Evolutionary conservation across 2,113 vertebrate species (phyloP), one percentile per base, ranked within the genome.

Genomic region (Dipodomys stephensi): DNA sequence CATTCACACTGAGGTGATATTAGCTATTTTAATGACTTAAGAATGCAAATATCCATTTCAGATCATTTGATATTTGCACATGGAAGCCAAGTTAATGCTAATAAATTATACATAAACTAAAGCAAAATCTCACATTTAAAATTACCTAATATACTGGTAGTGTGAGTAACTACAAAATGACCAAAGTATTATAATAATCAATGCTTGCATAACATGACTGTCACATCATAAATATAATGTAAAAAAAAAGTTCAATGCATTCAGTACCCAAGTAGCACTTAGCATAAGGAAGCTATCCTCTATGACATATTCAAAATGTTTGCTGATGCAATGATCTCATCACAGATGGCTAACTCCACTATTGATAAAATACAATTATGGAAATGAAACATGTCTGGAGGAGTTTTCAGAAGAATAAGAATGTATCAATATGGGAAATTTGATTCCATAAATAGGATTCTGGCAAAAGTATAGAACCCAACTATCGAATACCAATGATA

Each of bases 41-140:
- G 22, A 91, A 83, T 83, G 80, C 49, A 20, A 92, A 77, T 91
- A 72, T 69, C 83, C 62, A 68, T 28, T 20, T 80, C 78, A 90
- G 46, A 96, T 91, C 28, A 91, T 68, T 81, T 92, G 44, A 39
- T 92, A 68, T 4, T 77, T 68, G 87, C 60, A 69, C 74, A 83
- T 32, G 19, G 49, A 18, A 71, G 15, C 27, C 39, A 69, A 39
- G 6, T 91, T 88, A 77, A 7, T 30, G 22, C 25, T 74, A 57
- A 39, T 10, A 81, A 81, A 46, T 92, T 27, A 62, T 92, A 95
- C 88, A 90, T n/a, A 88, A 87, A 64, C 15, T 16, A n/a, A 83
- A 76, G 44, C 60, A 83, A 78, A 92, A 46, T 46, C 1, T n/a
- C 25, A 67, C 25, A 49, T 11, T 87, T 92, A 23, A 93, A 90